Base-by-base conservation (phyloP, 2,888 invertebrate genomes). In the Athripsodes cinereus region DNA sequence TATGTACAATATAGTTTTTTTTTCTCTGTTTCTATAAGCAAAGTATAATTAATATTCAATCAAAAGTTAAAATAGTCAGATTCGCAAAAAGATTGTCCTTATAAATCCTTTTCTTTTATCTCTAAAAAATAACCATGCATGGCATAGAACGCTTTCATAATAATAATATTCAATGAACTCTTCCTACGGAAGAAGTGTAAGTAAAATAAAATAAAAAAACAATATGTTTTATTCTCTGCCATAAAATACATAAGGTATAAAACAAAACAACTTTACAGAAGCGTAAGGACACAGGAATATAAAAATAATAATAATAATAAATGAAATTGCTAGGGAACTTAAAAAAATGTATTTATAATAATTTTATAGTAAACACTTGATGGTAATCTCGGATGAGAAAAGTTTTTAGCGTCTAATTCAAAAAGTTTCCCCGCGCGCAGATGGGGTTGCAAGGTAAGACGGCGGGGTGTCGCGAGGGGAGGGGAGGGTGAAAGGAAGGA, bases 311-410 rank as follows among this genome's bases (percentile, higher is more conserved):
- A 40, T 56, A 52, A 61, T 59, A 58, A 55, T 55, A 62, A 62
- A 61, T 62, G 62, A 62, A 61, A 62, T 46, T 46, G 53, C 57
- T 50, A 16, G 51, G 46, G 50, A 59, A 50, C 56, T 53, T 34
- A 34, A 60, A 60, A 26, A 60, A 56, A 60, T 61, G 61, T 63
- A 61, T 63, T 63, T 63, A 61, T 63, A 63, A 63, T 63, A 63
- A 63, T 63, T 63, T 63, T 61, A 78, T 78, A 78, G 79, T 78
- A 79, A 79, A 79, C 79, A 78, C 79, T 78, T 78, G 73, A 77
- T 78, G 76, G 78, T 79, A 78, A 79, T 79, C 79, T 78, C 76
- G 74, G 78, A 79, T 78, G 78, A 79, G 78, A 78, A 79, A 78
- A 79, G 78, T 79, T 64, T 62, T 78, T 77, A 78, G 78, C 78